A percentile compares a stretch with the other conserved stretches of the same genome.
Conservation (phyloP, 2,113 vertebrate species). For the Camelus dromedarius region DNA sequence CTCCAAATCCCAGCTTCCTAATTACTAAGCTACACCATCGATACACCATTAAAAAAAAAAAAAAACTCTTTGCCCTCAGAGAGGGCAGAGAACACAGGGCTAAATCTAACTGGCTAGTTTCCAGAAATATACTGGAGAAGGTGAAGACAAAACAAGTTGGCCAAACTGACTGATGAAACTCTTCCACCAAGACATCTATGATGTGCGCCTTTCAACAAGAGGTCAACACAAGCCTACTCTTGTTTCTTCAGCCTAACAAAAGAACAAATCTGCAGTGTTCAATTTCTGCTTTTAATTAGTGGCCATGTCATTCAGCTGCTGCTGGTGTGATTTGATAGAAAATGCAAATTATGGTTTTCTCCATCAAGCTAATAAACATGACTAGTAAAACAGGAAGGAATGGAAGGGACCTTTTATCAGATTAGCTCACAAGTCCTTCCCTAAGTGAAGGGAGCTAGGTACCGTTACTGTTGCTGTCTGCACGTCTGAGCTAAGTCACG, state of each 20-base stretch:
- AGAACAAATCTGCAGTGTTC: neutral
- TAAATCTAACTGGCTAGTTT: neutral
- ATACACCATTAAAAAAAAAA: neutral
- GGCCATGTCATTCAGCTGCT: neutral
- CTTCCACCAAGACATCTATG: neutral
- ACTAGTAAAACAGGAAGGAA: neutral
- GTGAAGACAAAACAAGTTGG: neutral
- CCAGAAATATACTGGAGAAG: neutral
- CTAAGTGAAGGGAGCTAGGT: neutral
- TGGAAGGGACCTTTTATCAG: neutral
- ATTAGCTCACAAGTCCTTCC: neutral
- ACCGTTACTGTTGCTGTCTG: neutral
- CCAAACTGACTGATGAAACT: neutral
- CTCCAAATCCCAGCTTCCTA: neutral
- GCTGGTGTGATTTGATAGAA: neutral
- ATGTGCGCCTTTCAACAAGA: neutral
- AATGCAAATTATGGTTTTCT: conserved; percentile 24
- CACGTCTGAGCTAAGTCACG: neutral
- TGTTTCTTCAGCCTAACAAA: conserved; percentile 26
- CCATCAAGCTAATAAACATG: neutral
- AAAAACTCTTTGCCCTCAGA: neutral
- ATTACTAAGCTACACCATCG: neutral
- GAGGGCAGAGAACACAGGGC: neutral
- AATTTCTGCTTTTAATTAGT: conserved; percentile 54
- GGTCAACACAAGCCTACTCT: neutral